Percentiles rank a stretch among this genome's conserved stretches.
Conservation (phyloP, 2,888 invertebrate genomes). For the Tachina lurida region DNA sequence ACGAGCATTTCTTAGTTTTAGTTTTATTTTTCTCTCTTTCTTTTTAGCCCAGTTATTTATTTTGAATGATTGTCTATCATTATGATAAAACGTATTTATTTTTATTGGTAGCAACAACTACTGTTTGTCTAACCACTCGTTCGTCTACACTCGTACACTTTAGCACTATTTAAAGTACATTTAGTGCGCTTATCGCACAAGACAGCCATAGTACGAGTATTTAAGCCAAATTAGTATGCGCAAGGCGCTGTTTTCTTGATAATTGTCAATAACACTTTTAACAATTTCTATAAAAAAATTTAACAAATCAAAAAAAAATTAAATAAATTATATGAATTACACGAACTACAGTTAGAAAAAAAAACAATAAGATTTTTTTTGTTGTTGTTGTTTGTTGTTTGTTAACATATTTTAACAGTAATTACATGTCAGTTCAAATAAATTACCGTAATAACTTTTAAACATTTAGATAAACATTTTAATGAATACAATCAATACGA, state of each 20-base stretch:
- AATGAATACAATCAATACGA: neutral
- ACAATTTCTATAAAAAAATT: slow-evolving; percentile 56
- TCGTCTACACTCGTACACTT: slow-evolving; percentile 25
- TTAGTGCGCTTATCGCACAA: slow-evolving; percentile 51
- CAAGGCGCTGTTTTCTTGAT: slow-evolving; percentile 65
- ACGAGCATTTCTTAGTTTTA: neutral
- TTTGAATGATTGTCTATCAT: slow-evolving; percentile 68
- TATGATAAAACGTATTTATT: slow-evolving; percentile 63
- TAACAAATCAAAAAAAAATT: slow-evolving; percentile 19
- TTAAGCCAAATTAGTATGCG: slow-evolving; percentile 63
- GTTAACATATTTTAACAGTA: slow-evolving; percentile 49
- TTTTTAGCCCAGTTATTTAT: slow-evolving; percentile 63
- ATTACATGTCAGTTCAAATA: slow-evolving; percentile 43
- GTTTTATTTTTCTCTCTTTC: slow-evolving; percentile 2
- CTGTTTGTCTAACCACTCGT: slow-evolving; percentile 6
- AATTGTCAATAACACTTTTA: slow-evolving; percentile 62
- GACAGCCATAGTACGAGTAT: slow-evolving; percentile 28
- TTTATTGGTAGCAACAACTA: slow-evolving; percentile 41
- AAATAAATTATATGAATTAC: slow-evolving; percentile 35
- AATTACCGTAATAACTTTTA: slow-evolving; percentile 23
- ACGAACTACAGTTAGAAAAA: slow-evolving; percentile 33
- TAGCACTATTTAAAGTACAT: slow-evolving; percentile 50
- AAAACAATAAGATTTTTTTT: neutral
- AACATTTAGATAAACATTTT: neutral
- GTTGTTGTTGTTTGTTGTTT: slow-evolving; percentile 14